Base-by-base conservation (phyloP, 2,888 invertebrate genomes). In the Phaedon cochleariae region DNA sequence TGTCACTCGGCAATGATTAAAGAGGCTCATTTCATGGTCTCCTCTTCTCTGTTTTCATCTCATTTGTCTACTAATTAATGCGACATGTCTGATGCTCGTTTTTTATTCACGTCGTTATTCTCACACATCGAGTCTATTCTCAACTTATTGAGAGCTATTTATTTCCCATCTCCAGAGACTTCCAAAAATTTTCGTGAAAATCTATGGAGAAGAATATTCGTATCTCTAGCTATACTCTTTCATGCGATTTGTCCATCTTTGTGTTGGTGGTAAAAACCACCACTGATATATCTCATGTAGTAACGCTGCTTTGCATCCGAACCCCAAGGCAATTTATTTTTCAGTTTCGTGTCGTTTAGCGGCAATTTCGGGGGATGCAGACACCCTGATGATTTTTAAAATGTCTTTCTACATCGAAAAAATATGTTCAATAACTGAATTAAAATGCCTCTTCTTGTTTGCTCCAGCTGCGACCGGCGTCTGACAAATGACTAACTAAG, bases 361-460 rank as follows among this genome's bases (percentile, higher is more conserved):
- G 58, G 61, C 59, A 60, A 46, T 57, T 58, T 41, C 53, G 60
- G 69, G 71, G 69, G 73, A 72, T 59, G 72, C 65, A 74, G 73
- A 75, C 75, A 74, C 68, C 70, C 81, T 83, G 82, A 83, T 83
- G 83, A 82, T 83, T 83, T 83, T 83, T 83, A 82, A 83, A 83
- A 82, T 79, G 81, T 81, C 81, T 82, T 77, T 77, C 75, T 71
- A 73, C 79, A 78, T 76, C 80, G 61, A 81, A 83, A 82, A 83
- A 83, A 83, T 82, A 80, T 83, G 83, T 80, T 82, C 82, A 81
- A 82, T 83, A 83, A 83, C 81, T 82, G 82, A 83, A 83, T 83
- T 83, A 83, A 83, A 83, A 82, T 81, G 81, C 76, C 73, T 71
- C 73, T 72, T 74, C 70, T 73, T 73, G 76, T 73, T 70, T 64